Base-by-base conservation (phyloP, 2,888 invertebrate genomes). In the Campoletis raptor region DNA sequence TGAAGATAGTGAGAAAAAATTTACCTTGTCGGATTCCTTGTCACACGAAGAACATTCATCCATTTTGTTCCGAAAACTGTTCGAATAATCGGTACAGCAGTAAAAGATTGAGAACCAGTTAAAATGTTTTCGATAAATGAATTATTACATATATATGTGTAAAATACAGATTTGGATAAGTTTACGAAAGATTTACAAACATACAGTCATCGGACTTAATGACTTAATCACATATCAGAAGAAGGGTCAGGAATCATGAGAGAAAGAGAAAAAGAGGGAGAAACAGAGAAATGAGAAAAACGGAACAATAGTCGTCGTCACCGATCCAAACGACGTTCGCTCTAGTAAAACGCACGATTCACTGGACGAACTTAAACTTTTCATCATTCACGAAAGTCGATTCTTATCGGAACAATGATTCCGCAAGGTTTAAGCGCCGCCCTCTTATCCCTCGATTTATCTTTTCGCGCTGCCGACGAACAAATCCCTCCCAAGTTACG, bases 21-120 rank as follows among this genome's bases (percentile, higher is more conserved):
- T 76, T 84, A 84, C 84, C 84, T 79, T 79, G 15, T 70, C 10
- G 37, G 10, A 42, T 54, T 81, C 70, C 40, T 72, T 72, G 37
- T 69, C 72, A 61, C 57, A 10, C 5, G 64, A 30, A n/a, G 72
- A 52, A 61, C 8, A 37, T 45, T 79, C 79, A 30, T 30, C 30
- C 30, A 3, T 3, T 79, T 83, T n/a, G 64, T n/a, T 54, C 7
- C 15, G 7, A 18, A 15, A 30, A 54, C 45, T 57, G 37, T n/a
- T 30, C 18, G n/a, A 52, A 52, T 30, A 24, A 45, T 67, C 8
- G 9, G 54, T 57, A 69, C 21, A 69, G 24, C 42, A 24, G 48
- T 48, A 30, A 45, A 70, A 30, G 6, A 61, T 61, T 15, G 61
- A 61, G 30, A 15, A 61, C 30, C 9, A 61, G 7, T 61, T 15